Base-by-base conservation (phyloP, 2,888 invertebrate genomes). In the Metallyticus violacea region DNA sequence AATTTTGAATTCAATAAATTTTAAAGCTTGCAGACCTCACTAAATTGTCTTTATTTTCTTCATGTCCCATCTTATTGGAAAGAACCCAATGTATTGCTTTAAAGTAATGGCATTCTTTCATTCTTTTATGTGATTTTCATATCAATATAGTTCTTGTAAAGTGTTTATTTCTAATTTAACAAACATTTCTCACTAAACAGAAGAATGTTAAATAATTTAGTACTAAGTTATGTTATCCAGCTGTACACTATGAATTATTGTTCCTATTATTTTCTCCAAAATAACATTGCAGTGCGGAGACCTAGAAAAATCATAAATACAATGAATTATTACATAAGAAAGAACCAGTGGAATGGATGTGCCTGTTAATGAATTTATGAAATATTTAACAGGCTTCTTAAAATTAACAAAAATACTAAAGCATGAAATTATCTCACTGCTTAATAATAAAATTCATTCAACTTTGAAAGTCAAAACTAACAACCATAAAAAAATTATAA, bases 211-310 rank as follows among this genome's bases (percentile, higher is more conserved):
- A 83, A 83, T 77, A 77, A 77, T 77, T 9, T 83, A 62, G 26
- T 62, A 83, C 2, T 77, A 27, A 25, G 22, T 2, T 77, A 40
- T 77, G 27, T 83, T 83, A 83, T 83, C 26, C 81, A 40, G 25
- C 30, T 62, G 62, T 81, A 30, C 30, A 40, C 81, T 81, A 81
- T 81, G 26, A 26, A 62, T 7, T 40, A n/a, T 81, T 81, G 6
- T 77, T 26, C 77, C 83, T 77, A 83, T 77, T 83, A 83, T 76
- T 83, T 83, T 77, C 83, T 83, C 76, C 83, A 62, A 86, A 86
- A 86, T 77, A 81, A 26, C 78, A 29, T 82, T 86, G 81, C 82
- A 81, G 81, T 81, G 81, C 81, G 28, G 82, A 77, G 81, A 86
- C 86, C 86, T 86, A 81, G 6, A 78, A 86, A n/a, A 77, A 81